Evolutionary conservation across 2,888 invertebrate genomes (phyloP), one percentile per base, ranked within the genome.

Genomic region (Caradrina kadenii): DNA sequence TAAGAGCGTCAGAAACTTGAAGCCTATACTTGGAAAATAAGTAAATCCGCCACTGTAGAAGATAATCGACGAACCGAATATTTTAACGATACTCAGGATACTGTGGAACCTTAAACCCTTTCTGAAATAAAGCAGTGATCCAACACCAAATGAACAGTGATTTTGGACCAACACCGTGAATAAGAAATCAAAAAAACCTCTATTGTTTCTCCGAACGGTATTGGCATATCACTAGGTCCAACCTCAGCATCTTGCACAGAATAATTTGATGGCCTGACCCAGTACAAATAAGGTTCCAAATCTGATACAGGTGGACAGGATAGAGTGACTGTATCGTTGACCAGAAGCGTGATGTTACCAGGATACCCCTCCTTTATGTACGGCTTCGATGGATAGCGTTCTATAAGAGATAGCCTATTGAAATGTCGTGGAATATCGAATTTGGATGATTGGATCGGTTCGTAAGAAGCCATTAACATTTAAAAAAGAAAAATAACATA

Each of bases 231-330:
- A 73, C 92, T 94, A 1, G 94, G 94, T 49, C 93, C 94, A 31
- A 93, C 92, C 80, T 94, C 93, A 1, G 91, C 89, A 59, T 94
- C 93, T 86, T 89, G 90, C 45, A 90, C 65, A 0, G 96, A 91
- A 63, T 89, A 87, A 81, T 96, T 96, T 72, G 91, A 93, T 35
- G 97, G 95, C 86, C 96, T 96, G 74, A 98, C 90, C 99, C 99
- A 99, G 83, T 97, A 96, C 63, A 99, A 96, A 86, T 96, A 97
- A 0, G 99, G 98, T 89, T 98, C 98, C 80, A 98, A 95, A 89
- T 99, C 99, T 49, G 98, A 98, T 66, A 98, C 96, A 56, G 98
- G 96, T n/a, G 97, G 97, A 93, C 99, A 99, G 81, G 97, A 96
- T 85, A 99, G 97, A 42, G 90, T 95, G 45, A 97, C 98, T 22